These are phyloP conservation scores for Platerodrilus igneus DNA, from an alignment of 2,888 invertebrate genomes.

Conservation along the genomic window DNA sequence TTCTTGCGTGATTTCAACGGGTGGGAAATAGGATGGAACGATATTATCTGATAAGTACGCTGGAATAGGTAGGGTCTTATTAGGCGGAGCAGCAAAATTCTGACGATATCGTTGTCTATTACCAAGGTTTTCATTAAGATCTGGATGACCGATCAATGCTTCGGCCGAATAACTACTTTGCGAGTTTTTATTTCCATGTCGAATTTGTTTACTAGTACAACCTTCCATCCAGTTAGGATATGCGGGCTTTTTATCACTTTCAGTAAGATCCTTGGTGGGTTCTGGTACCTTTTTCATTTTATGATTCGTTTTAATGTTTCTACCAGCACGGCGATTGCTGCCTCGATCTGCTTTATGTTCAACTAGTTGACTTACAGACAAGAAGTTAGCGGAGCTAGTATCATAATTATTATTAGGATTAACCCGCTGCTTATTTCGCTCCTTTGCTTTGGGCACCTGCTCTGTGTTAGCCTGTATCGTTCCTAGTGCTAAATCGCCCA, in stretches of 20 bases:
- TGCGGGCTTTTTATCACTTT: slow-evolving; percentile 17
- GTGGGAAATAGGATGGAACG: slow-evolving; percentile 43
- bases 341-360: slow-evolving; percentile 48
- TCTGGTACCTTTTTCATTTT: too few species aligned
- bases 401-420: slow-evolving; percentile 27
- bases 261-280: too few species aligned
- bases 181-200: slow-evolving; percentile 32
- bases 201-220: slow-evolving; percentile 26
- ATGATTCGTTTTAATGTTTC: too few species aligned
- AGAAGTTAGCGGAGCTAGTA: slow-evolving; percentile 49
- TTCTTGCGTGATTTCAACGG: slow-evolving; percentile 42
- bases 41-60: slow-evolving; percentile 43
- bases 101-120: slow-evolving; percentile 21
- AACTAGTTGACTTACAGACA: slow-evolving; percentile 62
- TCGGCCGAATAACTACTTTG: slow-evolving; percentile 47
- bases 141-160: slow-evolving; percentile 44
- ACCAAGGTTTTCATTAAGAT: slow-evolving; percentile 20
- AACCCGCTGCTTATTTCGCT: slow-evolving; percentile 18
- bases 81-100: slow-evolving; percentile 18
- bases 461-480: slow-evolving; percentile 27
- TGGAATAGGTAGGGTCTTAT: slow-evolving; percentile 37
- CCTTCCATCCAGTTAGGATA: slow-evolving; percentile 23
- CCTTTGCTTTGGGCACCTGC: slow-evolving; percentile 18
- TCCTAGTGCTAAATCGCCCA: slow-evolving; percentile 56
- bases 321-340: slow-evolving; percentile 38